Evolutionary conservation across 35 echinoderm and acorn worm genomes (phyloP).

Genomic region (Stichopus chloronotus): DNA sequence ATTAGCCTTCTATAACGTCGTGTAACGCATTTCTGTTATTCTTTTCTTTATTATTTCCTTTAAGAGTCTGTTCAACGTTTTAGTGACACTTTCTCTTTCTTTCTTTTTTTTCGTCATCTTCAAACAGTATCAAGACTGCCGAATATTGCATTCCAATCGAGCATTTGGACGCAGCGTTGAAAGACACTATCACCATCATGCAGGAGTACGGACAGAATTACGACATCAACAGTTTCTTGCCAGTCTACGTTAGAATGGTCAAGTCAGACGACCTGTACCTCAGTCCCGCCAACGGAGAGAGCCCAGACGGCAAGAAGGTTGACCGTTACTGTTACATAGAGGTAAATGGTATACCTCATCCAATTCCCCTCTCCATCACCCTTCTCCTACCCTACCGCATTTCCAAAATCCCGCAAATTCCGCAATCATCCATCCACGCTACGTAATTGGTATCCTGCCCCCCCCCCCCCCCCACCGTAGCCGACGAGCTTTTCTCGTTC

Average conservation of each 20-base stretch:
- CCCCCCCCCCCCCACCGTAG: too few relatives aligned
- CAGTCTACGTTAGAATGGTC: slow-evolving; percentile 89
- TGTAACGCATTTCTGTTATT: too few relatives aligned
- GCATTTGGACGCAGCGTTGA: slow-evolving; percentile 74
- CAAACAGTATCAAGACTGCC: slow-evolving; percentile 86
- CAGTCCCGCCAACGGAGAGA: slow-evolving; percentile 80
- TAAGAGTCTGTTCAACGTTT: not conserved
- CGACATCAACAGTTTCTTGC: slow-evolving; percentile 83
- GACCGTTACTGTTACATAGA: slow-evolving; percentile 91
- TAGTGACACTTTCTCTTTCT: not conserved
- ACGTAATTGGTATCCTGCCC: too few relatives aligned
- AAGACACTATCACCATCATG: slow-evolving; percentile 76
- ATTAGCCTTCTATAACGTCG: too few relatives aligned
- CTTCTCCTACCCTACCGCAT: not conserved
- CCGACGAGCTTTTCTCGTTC: too few relatives aligned
- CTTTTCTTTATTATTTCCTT: too few relatives aligned
- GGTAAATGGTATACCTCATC: slow-evolving; percentile 55
- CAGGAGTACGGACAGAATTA: slow-evolving; percentile 84
- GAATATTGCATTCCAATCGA: slow-evolving; percentile 87
- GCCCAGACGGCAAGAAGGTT: slow-evolving; percentile 65
- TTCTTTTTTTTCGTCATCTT: not conserved
- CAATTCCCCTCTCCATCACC: not conserved
- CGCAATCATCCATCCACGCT: too few relatives aligned
- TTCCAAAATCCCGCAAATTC: not conserved
- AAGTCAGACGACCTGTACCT: slow-evolving; percentile 90